Conservation (phyloP, 2,797 vertebrate species). For the Spinus pinus region DNA sequence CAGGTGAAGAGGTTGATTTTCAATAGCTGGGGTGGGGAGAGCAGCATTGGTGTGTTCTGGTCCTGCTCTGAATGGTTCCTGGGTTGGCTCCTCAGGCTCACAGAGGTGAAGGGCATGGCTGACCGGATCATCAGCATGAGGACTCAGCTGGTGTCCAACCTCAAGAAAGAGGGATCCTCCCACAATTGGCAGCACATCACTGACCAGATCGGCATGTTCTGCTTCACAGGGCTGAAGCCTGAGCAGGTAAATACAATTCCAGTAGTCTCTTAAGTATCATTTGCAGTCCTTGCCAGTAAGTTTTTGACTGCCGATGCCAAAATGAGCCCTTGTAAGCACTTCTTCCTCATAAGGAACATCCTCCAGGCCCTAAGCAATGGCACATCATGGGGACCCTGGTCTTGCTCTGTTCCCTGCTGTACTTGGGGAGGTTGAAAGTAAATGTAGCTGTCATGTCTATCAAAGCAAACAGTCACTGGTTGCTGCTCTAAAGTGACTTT, state of each 20-base stretch:
- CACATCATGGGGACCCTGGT: fast-evolving
- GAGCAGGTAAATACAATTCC: slow-evolving; percentile 83
- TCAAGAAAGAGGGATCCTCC: slow-evolving; percentile 92
- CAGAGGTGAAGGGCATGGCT: slow-evolving; percentile 94
- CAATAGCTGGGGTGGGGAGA: background rate
- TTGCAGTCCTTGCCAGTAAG: background rate
- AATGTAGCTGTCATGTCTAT: background rate
- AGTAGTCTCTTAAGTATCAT: background rate
- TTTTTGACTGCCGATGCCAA: background rate
- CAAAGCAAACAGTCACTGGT: background rate
- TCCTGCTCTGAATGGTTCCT: background rate
- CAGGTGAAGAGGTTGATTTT: background rate
- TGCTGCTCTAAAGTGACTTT: background rate
- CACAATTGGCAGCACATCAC: slow-evolving; percentile 96
- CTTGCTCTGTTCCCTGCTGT: background rate
- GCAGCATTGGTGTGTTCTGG: background rate
- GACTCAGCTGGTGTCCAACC: slow-evolving; percentile 87
- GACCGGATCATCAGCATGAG: slow-evolving; percentile 96
- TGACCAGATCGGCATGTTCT: slow-evolving; percentile 99
- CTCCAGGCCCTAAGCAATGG: background rate
- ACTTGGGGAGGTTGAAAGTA: background rate
- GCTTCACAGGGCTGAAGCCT: slow-evolving; percentile 94
- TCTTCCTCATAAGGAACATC: background rate
- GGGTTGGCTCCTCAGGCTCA: slow-evolving; percentile 78
- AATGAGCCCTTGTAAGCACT: background rate